phyloP scores from a whole-genome alignment of 2,888 invertebrate genomes.

The Linnaemya vulpina region DNA sequence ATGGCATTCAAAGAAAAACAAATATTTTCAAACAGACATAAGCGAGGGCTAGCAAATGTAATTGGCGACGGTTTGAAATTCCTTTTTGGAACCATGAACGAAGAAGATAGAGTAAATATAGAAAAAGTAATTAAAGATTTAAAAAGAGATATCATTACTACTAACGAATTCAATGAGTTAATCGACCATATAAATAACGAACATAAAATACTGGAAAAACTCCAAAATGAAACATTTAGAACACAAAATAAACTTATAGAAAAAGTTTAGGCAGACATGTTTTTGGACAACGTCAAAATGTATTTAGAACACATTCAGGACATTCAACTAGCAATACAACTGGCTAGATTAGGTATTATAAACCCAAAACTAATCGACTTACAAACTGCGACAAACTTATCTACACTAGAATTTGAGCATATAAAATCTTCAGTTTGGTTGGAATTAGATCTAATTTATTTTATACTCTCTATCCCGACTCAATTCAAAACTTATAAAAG shows the following conservation, averaged over 20 bases:
- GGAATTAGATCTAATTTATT: conserved; percentile 30
- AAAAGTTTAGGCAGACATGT: conserved; percentile 24
- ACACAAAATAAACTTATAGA: conserved; percentile 22
- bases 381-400: too few species aligned
- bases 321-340: conserved; percentile 46
- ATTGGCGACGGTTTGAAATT: too few species aligned
- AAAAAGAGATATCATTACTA: too few species aligned
- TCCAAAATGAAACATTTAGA: not conserved
- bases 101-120: too few species aligned
- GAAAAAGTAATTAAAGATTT: too few species aligned
- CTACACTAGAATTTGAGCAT: conserved; percentile 40
- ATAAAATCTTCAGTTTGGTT: conserved; percentile 43
- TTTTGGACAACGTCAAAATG: conserved; percentile 36
- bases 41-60: too few species aligned
- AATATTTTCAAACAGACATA: too few species aligned
- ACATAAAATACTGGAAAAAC: not conserved
- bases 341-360: conserved; percentile 24
- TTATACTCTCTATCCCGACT: conserved; percentile 22
- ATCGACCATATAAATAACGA: too few species aligned
- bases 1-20: too few species aligned
- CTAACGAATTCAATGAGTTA: too few species aligned
- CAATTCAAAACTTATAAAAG: not conserved
- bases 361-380: conserved; percentile 47
- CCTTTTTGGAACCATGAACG: too few species aligned
- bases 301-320: conserved; percentile 47